Evolutionary conservation across 2,113 vertebrate species (phyloP), one percentile per base, ranked within the genome.

Genomic region (Leuciscus idus): DNA sequence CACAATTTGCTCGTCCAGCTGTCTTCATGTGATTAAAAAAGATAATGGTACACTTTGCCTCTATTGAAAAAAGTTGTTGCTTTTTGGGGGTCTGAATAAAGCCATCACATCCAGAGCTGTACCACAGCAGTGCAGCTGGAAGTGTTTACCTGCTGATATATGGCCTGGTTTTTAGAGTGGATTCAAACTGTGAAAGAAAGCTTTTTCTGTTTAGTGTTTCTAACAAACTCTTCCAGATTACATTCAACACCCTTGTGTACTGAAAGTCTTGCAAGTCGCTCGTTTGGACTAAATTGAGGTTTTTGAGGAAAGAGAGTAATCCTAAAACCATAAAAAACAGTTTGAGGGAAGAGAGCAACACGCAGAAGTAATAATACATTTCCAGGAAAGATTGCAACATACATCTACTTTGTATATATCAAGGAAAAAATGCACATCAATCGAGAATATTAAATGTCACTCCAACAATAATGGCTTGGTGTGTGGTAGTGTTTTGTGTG

Each of bases 201-300:
- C 88, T 91, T 89, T 92, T 93, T 94, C 94, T 94, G 94, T 94
- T 91, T 92, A 81, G 62, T 88, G 77, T 78, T 87, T 30, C 66
- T 81, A 64, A 86, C 92, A 93, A 92, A 94, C 86, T 91, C 80
- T 92, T 79, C 91, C 92, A 94, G 92, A 84, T 92, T 95, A 91
- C 88, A 91, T 90, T 88, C 92, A 91, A 62, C 79, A 84, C 72
- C 73, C 68, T 28, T 81, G 61, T 59, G 76, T 59, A 75, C 75
- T 62, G 61, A 78, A 70, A 28, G 30, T 4, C 73, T 79, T 82
- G 80, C 81, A 52, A 12, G 23, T 74, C 70, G 30, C 74, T 76
- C 48, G 2, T 85, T 70, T 86, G 55, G 74, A 39, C 17, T 80
- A 28, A 48, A 68, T 36, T 75, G 81, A 84, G 70, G 80, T 21